Evolutionary conservation across 2,113 vertebrate species (phyloP).

Genomic region (Siphamia tubifer): DNA sequence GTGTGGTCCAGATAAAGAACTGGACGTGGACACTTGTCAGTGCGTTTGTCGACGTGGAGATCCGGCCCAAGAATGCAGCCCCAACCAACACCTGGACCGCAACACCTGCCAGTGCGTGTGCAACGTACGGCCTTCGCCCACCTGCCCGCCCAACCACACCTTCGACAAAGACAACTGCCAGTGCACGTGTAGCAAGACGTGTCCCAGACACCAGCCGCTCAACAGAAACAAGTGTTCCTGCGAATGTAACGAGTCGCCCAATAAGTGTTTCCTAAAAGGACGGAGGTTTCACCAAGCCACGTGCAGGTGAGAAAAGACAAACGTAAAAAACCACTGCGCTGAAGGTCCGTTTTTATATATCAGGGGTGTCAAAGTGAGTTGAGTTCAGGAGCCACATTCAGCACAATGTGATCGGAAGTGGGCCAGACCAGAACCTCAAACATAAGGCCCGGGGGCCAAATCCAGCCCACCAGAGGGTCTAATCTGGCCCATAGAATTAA

Average conservation of each 20-base stretch:
- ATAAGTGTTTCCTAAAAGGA: slow-evolving; percentile 93
- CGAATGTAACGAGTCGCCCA: slow-evolving; percentile 91
- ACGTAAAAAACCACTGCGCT: no score
- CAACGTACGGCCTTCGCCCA: slow-evolving; percentile 78
- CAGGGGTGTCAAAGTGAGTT: no score
- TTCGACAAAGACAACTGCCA: slow-evolving; percentile 91
- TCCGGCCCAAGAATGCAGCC: slow-evolving; percentile 83
- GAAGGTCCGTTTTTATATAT: no score
- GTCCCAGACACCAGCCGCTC: slow-evolving; percentile 88
- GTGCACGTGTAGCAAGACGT: slow-evolving; percentile 87
- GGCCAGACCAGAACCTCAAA: no score
- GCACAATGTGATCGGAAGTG: no score
- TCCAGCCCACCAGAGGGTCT: no score
- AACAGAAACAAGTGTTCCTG: slow-evolving; percentile 89
- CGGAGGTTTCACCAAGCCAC: slow-evolving; percentile 89
- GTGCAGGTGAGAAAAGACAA: slow-evolving; percentile 97
- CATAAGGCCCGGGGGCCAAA: no score
- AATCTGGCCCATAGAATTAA: no score
- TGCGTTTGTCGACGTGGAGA: slow-evolving; percentile 84
- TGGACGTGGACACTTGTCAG: slow-evolving; percentile 92
- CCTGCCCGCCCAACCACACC: slow-evolving; percentile 80
- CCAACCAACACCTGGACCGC: slow-evolving; percentile 84
- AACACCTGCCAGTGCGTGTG: slow-evolving; percentile 89
- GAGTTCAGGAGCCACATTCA: no score
- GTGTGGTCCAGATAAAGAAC: slow-evolving; percentile 89